Evolutionary conservation across 2,113 vertebrate genomes (phyloP), one percentile per base, ranked within the genome.

Genomic region (Sialia sialis): DNA sequence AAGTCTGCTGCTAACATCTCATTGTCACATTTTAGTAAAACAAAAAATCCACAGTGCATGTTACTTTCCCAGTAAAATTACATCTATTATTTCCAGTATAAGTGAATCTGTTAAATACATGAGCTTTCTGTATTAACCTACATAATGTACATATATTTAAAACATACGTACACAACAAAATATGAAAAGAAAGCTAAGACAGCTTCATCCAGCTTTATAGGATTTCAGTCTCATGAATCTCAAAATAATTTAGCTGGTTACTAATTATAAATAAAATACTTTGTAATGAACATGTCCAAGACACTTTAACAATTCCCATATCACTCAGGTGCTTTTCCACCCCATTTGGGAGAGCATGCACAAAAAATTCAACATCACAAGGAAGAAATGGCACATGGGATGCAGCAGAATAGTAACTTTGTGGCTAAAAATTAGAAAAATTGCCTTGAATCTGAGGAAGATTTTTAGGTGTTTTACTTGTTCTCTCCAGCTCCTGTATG

Each of bases 1-100:
- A 82, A 72, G 6, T 34, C 59, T 84, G 23, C 21, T 80, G 34
- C 46, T 66, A 27, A 54, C 0, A 1, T 69, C 52, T 48, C 3
- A 10, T 4, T 38, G 9, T 7, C 14, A 18, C 5, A n/a, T 60
- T 82, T 68, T 43, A 90, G 10, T 3, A 51, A 67, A 87, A 38
- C 4, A 69, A 69, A 76, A 39, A 39, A 74, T 29, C 11, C 2
- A 8, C 7, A 4, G 10, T n/a, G 9, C 1, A 8, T 83, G 72
- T 85, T 46, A 54, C 22, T 73, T 66, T 54, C 29, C 43, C 4
- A 29, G 5, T 60, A 36, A 59, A 70, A 72, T 36, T 32, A 27
- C 8, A 17, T 9, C 0, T 34, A 0, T 62, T 3, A 69, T 70
- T 36, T 17, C 17, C 13, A 32, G 11, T 48, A 3, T 16, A 81